Base-by-base conservation (phyloP, 2,113 vertebrate genomes). In the Barnardius zonarius region DNA sequence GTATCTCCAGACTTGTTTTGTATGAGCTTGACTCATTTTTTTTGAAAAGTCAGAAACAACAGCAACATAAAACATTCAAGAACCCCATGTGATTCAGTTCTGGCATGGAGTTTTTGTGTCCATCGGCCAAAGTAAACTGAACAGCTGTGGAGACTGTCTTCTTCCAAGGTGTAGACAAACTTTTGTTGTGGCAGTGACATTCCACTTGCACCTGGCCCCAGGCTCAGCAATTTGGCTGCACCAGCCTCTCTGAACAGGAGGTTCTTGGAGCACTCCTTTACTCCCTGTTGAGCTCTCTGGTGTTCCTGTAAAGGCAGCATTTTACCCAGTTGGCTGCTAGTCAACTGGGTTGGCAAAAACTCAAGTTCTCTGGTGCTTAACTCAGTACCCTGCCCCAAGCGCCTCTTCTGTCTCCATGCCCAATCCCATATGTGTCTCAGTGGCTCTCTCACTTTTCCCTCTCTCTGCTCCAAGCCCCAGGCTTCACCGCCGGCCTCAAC, bases 91-190 rank as follows among this genome's bases (percentile, higher is more conserved):
- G 86, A 41, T 91, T 96, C 73, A 70, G 67, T 84, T 72, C 88
- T 93, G 37, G 74, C 90, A 75, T 70, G 91, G 86, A 92, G 66
- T 39, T 94, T 95, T 91, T 89, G 78, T 95, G 72, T 54, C 86
- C 43, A 8, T 63, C 75, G 37, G 92, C 82, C 93, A 97, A 96
- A 94, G 63, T 67, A 93, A 96, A 90, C 93, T 54, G 63, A 86
- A 86, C 80, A 96, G 85, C 89, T 93, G 37, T 80, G 73, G 78
- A 96, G 91, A 75, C 76, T 95, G 78, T 94, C 64, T 84, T 97
- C 78, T 66, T 91, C 88, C 87, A 94, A 90, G 73, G 89, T 93
- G 51, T 46, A 96, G 92, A 94, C 87, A 96, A 94, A 74, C 63
- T 64, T 95, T 89, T 93, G 69, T 94, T 90, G 90, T 64, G 91